Base-by-base conservation (phyloP, 92 coral and sea anemone species). In the Metridium senile region DNA sequence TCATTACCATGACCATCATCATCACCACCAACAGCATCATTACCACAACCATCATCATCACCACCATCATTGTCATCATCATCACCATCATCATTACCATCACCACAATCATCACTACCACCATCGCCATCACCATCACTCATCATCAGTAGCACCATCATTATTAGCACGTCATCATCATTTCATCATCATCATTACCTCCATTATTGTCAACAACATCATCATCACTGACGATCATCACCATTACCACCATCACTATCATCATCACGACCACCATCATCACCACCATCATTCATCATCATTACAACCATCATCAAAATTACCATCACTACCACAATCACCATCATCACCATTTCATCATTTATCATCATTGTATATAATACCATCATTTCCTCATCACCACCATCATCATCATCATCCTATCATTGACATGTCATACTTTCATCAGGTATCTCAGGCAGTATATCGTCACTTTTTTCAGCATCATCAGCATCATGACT, bases 371-470 rank as follows among this genome's bases (percentile, higher is more conserved):
- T 39, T 6, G 13, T 39, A 6, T 4, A 4, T 39, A 39, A 4
- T 39, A 39, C 49, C 49, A 39, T 39, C 49, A 39, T 39, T 13
- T 4, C 49, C 49, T 39, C 49, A 39, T 39, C 49, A 39, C 49
- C 49, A 39, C 13, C 49, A 39, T 39, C 49, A 39, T 39, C 49
- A 39, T 13, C 49, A 39, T 39, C 49, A 39, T 39, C 49, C 6
- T 39, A 39, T 39, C 13, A 39, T 13, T 13, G 13, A 4, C 49
- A 39, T 13, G 49, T 23, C 76, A 26, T 58, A 73, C 78, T 73
- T n/a, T 73, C 76, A 29, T 71, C 63, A 20, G 76, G 47, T 28
- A 71, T 73, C 13, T 73, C 78, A 32, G 78, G 78, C 13, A 73
- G 32, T 33, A 58, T 31, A 35, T 39, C 27, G 45, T 63, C 65